Evolutionary conservation across 2,888 invertebrate genomes (phyloP).

Genomic region (Polydrusus cervinus): DNA sequence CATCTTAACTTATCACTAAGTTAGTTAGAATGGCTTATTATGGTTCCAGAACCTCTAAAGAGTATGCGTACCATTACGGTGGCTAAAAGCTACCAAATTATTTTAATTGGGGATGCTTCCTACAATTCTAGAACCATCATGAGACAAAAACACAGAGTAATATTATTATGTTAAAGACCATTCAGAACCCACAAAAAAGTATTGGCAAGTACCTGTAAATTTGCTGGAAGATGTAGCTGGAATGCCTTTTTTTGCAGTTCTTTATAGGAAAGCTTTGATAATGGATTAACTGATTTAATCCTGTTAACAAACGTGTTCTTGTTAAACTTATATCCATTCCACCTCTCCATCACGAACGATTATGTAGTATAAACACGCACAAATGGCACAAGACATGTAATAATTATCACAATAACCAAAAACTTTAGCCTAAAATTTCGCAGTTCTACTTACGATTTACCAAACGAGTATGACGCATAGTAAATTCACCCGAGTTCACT

Average conservation of each 20-base stretch:
- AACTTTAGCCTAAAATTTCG: not conserved
- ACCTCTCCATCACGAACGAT: not conserved
- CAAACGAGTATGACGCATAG: not conserved
- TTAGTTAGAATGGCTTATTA: too few relatives aligned
- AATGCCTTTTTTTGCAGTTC: conserved; percentile 15
- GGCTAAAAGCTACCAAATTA: too few relatives aligned
- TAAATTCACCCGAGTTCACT: conserved; percentile 3
- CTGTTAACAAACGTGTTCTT: conserved; percentile 21
- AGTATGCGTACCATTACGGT: too few relatives aligned
- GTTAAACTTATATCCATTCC: conserved; percentile 22
- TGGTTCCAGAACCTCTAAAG: too few relatives aligned
- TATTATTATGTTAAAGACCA: too few relatives aligned
- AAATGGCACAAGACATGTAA: not conserved
- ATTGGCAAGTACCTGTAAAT: conserved; percentile 3
- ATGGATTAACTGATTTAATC: conserved; percentile 14
- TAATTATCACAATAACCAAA: not conserved
- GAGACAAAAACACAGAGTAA: too few relatives aligned
- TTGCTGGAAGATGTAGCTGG: conserved; percentile 10
- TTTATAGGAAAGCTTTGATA: conserved; percentile 26
- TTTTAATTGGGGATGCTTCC: too few relatives aligned
- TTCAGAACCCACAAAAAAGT: not conserved
- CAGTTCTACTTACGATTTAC: not conserved
- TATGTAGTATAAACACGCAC: not conserved
- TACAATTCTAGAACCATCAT: too few relatives aligned
- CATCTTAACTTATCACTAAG: too few relatives aligned